phyloP scores from a whole-genome alignment of 2,888 invertebrate species.

The Cataglyphis livida region DNA sequence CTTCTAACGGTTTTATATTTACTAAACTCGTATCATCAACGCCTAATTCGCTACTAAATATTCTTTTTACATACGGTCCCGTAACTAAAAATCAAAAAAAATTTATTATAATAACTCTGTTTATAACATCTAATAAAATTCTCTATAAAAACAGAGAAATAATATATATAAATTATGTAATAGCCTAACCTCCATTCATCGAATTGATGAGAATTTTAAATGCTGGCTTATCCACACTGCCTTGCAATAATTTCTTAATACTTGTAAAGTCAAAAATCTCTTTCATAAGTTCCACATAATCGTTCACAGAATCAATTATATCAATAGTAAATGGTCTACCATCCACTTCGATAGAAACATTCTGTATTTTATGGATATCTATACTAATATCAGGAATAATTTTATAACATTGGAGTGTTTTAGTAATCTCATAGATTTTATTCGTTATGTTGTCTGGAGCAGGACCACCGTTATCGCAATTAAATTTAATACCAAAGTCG shows the following conservation, averaged over 20 bases:
- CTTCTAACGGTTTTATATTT: slow-evolving; percentile 93
- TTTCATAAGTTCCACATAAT: slow-evolving; percentile 97
- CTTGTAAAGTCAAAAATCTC: slow-evolving; percentile 97
- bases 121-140: background rate
- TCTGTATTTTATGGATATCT: slow-evolving; percentile 90
- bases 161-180: slow-evolving; percentile 15
- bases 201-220: slow-evolving; percentile 96
- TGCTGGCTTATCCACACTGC: slow-evolving; percentile 88
- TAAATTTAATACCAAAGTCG: slow-evolving; percentile 99
- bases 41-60: slow-evolving; percentile 95
- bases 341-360: slow-evolving; percentile 87
- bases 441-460: slow-evolving; percentile 97
- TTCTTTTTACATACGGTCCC: slow-evolving; percentile 96
- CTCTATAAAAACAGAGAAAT: slow-evolving; percentile 3
- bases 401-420: slow-evolving; percentile 92
- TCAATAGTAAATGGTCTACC: slow-evolving; percentile 92
- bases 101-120: background rate
- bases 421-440: slow-evolving; percentile 94
- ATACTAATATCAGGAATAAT: slow-evolving; percentile 92
- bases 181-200: slow-evolving; percentile 94
- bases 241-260: slow-evolving; percentile 91
- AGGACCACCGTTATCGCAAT: slow-evolving; percentile 98
- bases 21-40: slow-evolving; percentile 91
- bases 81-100: slow-evolving; percentile 90
- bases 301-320: slow-evolving; percentile 95